A percentile compares a stretch with the other conserved stretches of the same genome.
These are phyloP conservation scores for Platichthys flesus DNA, from an alignment of 2,113 vertebrate genomes.

Conservation along the genomic window DNA sequence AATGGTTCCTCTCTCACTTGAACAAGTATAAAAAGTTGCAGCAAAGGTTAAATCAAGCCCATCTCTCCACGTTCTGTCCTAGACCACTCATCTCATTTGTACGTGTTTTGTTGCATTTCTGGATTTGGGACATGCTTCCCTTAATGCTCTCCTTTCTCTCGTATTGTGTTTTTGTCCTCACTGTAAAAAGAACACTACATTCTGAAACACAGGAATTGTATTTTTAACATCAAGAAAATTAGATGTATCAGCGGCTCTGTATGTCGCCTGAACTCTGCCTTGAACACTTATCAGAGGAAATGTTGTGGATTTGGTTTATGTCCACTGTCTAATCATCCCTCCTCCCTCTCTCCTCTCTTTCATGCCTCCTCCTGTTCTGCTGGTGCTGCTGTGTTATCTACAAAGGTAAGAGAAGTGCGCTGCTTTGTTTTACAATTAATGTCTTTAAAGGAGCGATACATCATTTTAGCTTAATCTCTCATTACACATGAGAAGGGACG, in stretches of 20 bases:
- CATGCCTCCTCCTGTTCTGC: conserved; percentile 28
- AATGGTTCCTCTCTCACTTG: too few species aligned
- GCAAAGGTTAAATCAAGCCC: background rate
- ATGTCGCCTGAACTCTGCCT: background rate
- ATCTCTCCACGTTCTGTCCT: background rate
- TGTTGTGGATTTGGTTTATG: conserved; percentile 4
- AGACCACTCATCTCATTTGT: too few species aligned
- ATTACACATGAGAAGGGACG: conserved; percentile 67
- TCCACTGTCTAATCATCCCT: conserved; percentile 29
- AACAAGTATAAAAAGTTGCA: too few species aligned
- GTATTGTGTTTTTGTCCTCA: too few species aligned
- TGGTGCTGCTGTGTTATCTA: conserved; percentile 32
- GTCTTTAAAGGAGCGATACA: conserved; percentile 62
- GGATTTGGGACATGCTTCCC: too few species aligned
- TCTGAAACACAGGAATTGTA: too few species aligned
- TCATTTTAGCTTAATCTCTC: conserved; percentile 62
- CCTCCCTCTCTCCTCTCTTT: background rate
- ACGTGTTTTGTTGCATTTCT: too few species aligned
- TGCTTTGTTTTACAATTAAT: conserved; percentile 19
- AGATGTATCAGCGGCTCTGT: background rate
- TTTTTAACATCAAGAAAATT: too few species aligned
- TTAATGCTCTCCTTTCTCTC: too few species aligned
- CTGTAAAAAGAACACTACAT: too few species aligned
- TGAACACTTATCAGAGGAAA: conserved; percentile 14
- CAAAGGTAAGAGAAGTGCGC: conserved; percentile 54